Base-by-base conservation (phyloP, 2,888 invertebrate species). In the Agrilus mali region DNA sequence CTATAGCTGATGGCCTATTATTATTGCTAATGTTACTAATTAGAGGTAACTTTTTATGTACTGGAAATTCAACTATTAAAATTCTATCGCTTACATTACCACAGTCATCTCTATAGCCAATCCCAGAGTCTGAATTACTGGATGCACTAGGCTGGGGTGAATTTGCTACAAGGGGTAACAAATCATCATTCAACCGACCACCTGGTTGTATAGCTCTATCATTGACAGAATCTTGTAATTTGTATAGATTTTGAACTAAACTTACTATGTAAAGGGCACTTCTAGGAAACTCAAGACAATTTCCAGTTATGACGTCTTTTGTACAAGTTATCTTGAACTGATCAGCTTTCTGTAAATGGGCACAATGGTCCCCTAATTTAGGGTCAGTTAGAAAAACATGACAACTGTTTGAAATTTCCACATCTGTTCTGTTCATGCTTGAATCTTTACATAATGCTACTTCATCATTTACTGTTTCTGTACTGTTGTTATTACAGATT, bases 351-450 rank as follows among this genome's bases (percentile, higher is more conserved):
- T 75, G 71, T 2, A 77, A 67, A 65, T 96, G 95, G 36, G 80
- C 75, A 22, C 75, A 75, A 61, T 96, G 95, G 46, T 86, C 82
- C 4, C 82, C 78, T 54, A 90, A 71, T 63, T 90, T 83, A 0
- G 89, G 82, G 60, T 95, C 93, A 7, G 93, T 86, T 46, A 89
- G 89, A 63, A 96, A 96, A 1, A 95, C 90, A 65, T 96, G 95
- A 59, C 95, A 94, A 41, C 94, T 90, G 60, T 88, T 88, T 0
- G 87, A 87, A 14, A 80, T 75, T 50, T 75, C 75, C 8, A 78
- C 55, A 58, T 75, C 73, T 12, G 62, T 60, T 41, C 63, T 50
- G 33, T 53, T 17, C 40, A 27, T 27, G 53, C 44, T 47, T 45
- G 49, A 16, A 20, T 40, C 38, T 34, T 32, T 47, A 33, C 7